Base-by-base conservation (phyloP, 2,113 vertebrate genomes). In the Prochilodus magdalenae region DNA sequence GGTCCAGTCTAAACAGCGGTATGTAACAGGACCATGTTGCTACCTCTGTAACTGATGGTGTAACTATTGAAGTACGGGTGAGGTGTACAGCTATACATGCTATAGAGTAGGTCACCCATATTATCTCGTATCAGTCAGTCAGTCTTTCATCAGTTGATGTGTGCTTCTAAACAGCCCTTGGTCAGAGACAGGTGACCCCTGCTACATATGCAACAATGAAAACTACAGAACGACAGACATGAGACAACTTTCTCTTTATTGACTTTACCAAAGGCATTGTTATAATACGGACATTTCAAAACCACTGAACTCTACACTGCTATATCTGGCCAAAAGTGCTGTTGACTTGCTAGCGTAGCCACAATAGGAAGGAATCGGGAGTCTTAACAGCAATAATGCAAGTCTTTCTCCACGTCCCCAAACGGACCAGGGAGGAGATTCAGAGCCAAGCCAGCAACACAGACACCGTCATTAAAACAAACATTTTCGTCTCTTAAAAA, bases 231-330 rank as follows among this genome's bases (percentile, higher is more conserved):
- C 26, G 10, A 4, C 4, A 40, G 24, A 80, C 40, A 47, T 20
- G 20, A 15, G 59, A 36, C 12, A 75, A 44, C 3, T 2, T 85
- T 79, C 86, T 83, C 66, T 90, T 87, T 85, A 77, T 86, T 89
- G 87, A 84, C 87, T 89, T 91, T 91, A 87, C 88, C 88, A 92
- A 94, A 93, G 76, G 81, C 80, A 86, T 77, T 87, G 86, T 86
- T 86, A 90, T 86, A 91, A 92, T 90, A 87, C 71, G 80, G 87
- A 91, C 91, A 90, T 88, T 91, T 91, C 86, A 93, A 90, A 91
- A 89, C 82, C 88, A 89, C 85, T 85, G 65, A 82, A 77, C 70
- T 88, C 85, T 78, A 87, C 83, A 91, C 84, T 81, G 88, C 81
- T 83, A 85, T 44, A 51, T 75, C 60, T 60, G 20, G 73, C 80